These are phyloP conservation scores for Drosophila jambulina DNA, from an alignment of 1,140 invertebrate species.

Conservation along the genomic window DNA sequence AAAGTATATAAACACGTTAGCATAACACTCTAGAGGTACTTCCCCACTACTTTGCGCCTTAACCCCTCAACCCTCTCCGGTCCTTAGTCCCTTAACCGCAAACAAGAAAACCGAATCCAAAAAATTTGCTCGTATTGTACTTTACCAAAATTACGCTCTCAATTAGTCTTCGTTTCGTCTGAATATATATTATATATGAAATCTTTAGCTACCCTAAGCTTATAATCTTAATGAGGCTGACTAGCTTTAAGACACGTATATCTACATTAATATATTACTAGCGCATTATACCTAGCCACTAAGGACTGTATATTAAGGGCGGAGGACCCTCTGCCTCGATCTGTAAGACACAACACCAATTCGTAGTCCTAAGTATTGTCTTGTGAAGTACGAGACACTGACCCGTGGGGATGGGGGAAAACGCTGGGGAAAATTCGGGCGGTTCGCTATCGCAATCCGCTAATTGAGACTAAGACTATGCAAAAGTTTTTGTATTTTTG, in stretches of 20 bases:
- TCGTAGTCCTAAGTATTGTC: conserved; percentile 73
- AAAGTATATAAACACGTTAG: conserved; percentile 44
- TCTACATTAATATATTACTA: conserved; percentile 14
- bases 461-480: conserved; percentile 81
- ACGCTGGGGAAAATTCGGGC: conserved; percentile 23
- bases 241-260: conserved; percentile 18
- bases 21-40: conserved; percentile 43
- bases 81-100: conserved; percentile 17
- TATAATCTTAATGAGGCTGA: conserved; percentile 18
- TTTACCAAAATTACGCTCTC: conserved; percentile 74
- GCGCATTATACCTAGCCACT: conserved; percentile 22
- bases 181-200: conserved; percentile 38
- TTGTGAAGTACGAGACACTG: conserved; percentile 21
- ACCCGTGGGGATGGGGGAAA: not conserved
- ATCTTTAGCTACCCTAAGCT: conserved; percentile 15
- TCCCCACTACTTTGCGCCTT: conserved; percentile 66
- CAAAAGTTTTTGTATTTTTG: conserved; percentile 80
- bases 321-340: conserved; percentile 24
- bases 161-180: conserved; percentile 68
- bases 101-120: conserved; percentile 31
- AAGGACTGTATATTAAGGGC: conserved; percentile 48
- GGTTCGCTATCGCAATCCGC: conserved; percentile 22
- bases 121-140: conserved; percentile 68
- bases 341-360: conserved; percentile 79
- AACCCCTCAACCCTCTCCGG: conserved; percentile 31